Percentiles rank a stretch among this genome's conserved stretches.
Conservation (phyloP, 2,888 invertebrate genomes). For the Drosophila pegasa region DNA sequence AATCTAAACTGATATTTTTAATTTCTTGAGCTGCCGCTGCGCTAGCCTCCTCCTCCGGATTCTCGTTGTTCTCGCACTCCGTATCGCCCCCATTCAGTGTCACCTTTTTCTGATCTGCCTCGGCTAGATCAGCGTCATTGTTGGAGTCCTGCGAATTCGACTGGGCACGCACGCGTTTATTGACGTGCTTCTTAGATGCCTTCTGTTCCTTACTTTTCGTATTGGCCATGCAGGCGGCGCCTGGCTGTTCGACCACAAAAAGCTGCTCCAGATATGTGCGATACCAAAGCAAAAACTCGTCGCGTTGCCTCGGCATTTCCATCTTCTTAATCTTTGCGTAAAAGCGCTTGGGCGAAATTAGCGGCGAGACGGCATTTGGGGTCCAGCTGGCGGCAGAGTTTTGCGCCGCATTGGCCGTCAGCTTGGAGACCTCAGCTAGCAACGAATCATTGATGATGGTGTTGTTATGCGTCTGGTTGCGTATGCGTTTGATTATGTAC, state of each 20-base stretch:
- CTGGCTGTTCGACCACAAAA: slow-evolving; percentile 68
- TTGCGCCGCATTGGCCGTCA: slow-evolving; percentile 82
- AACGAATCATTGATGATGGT: slow-evolving; percentile 82
- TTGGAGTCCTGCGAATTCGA: slow-evolving; percentile 68
- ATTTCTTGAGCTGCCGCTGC: slow-evolving; percentile 41
- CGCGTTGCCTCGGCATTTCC: slow-evolving; percentile 80
- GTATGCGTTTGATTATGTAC: slow-evolving; percentile 83
- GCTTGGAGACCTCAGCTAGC: slow-evolving; percentile 82
- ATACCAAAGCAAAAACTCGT: slow-evolving; percentile 82
- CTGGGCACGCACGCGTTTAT: slow-evolving; percentile 61
- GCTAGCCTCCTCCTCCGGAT: slow-evolving; percentile 77
- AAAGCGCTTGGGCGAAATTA: slow-evolving; percentile 83
- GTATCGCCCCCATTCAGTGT: slow-evolving; percentile 49
- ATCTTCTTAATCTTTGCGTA: slow-evolving; percentile 82
- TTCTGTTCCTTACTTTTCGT: slow-evolving; percentile 26
- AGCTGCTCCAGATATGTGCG: slow-evolving; percentile 81
- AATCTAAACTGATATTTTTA: slow-evolving; percentile 43
- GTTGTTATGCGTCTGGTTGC: slow-evolving; percentile 81
- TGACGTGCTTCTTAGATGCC: slow-evolving; percentile 36
- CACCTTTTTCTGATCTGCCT: slow-evolving; percentile 91
- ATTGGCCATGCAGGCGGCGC: slow-evolving; percentile 19
- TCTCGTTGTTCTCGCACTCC: slow-evolving; percentile 83
- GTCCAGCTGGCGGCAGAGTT: slow-evolving; percentile 70
- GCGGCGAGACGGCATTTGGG: slow-evolving; percentile 50
- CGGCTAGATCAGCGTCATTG: slow-evolving; percentile 90